These are phyloP conservation scores for Hippopotamyrus pictus DNA, from an alignment of 2,797 vertebrate genomes.

Conservation along the genomic window DNA sequence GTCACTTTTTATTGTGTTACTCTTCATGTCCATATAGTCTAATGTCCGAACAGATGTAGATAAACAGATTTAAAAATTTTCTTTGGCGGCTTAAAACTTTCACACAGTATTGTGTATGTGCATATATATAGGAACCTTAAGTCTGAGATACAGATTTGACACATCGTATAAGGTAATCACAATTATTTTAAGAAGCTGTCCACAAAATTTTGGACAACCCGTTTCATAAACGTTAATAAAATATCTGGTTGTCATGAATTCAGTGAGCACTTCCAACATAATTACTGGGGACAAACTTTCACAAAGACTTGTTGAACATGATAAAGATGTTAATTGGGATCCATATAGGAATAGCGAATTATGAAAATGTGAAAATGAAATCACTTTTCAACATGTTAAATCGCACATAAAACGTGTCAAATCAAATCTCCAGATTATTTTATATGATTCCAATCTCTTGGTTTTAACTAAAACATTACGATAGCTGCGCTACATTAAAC, in stretches of 20 bases:
- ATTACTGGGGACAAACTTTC: neutral
- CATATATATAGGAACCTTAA: neutral
- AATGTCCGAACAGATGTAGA: neutral
- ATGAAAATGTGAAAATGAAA: neutral
- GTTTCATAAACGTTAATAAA: neutral
- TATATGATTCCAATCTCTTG: neutral
- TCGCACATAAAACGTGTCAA: neutral
- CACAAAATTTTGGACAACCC: neutral
- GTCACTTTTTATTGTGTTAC: neutral
- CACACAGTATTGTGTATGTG: neutral
- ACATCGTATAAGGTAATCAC: neutral
- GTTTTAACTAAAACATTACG: neutral
- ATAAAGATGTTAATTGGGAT: neutral
- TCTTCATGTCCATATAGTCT: neutral
- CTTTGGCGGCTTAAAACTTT: neutral
- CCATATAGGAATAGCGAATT: neutral
- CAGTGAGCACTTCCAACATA: neutral
- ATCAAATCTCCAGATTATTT: neutral
- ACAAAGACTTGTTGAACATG: neutral
- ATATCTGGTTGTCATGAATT: neutral
- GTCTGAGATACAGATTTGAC: neutral
- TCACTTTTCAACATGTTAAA: neutral
- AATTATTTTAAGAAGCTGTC: neutral
- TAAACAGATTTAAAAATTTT: neutral
- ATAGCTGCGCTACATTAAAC: conserved; percentile 22